Conservation (phyloP, 2,113 vertebrate species). For the Vireo altiloquus region DNA sequence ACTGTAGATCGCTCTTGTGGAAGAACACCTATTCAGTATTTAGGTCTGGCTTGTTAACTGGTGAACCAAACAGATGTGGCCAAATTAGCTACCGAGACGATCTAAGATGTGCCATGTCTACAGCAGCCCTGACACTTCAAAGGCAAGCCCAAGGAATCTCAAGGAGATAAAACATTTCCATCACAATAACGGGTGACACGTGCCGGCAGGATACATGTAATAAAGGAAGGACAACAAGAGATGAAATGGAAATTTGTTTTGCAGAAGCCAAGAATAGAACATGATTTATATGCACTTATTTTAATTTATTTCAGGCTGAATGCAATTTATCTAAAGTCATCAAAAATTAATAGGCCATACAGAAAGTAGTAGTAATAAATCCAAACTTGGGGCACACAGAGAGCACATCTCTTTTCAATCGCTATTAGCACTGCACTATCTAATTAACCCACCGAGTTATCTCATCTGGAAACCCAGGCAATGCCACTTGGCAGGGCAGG, state of each 20-base stretch:
- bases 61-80: neutral
- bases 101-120: neutral
- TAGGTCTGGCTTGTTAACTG: neutral
- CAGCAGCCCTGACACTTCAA: neutral
- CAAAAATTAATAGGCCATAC: conserved; percentile 64
- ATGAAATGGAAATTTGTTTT: conserved; percentile 45
- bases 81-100: neutral
- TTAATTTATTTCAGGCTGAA: conserved; percentile 55
- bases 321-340: conserved; percentile 60
- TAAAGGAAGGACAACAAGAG: conserved; percentile 41
- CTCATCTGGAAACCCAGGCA: neutral
- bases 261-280: conserved; percentile 48
- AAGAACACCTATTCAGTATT: neutral
- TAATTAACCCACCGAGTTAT: neutral
- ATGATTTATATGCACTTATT: conserved; percentile 59
- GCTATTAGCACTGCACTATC: conserved; percentile 27
- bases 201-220: neutral
- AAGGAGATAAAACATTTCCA: conserved; percentile 7
- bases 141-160: neutral
- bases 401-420: neutral
- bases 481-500: neutral
- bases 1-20: rapidly evolving
- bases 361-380: conserved; percentile 54
- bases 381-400: neutral
- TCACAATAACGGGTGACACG: neutral